Evolutionary conservation across 2,113 vertebrate species (phyloP).

Genomic region (Hemichromis elongatus): DNA sequence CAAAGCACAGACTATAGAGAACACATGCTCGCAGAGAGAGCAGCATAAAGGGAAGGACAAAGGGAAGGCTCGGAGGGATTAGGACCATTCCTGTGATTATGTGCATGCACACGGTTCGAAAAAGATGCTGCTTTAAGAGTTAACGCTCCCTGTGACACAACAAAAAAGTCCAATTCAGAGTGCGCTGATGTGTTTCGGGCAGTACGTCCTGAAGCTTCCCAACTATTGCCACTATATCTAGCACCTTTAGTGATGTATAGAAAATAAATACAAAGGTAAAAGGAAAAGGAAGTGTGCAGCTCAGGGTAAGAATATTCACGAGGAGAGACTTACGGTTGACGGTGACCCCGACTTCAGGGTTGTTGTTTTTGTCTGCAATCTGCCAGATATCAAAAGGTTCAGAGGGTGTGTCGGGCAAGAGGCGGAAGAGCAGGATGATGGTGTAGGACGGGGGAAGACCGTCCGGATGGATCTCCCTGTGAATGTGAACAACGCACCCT

Average conservation of each 20-base stretch:
- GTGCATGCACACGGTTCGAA: constrained; percentile 6
- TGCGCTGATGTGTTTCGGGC: background rate
- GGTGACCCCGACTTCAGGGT: constrained; percentile 90
- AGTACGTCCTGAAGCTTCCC: background rate
- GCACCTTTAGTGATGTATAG: background rate
- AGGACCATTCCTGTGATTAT: background rate
- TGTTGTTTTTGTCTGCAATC: constrained; percentile 91
- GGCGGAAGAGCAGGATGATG: constrained; percentile 89
- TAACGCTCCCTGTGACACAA: background rate
- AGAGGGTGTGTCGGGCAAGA: constrained; percentile 84
- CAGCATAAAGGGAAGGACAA: background rate
- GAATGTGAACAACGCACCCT: constrained; percentile 8
- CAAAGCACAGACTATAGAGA: constrained; percentile 30
- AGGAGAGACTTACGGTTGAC: constrained; percentile 84
- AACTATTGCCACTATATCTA: background rate
- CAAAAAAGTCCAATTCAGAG: background rate
- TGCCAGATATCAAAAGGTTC: constrained; percentile 98
- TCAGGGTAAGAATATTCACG: background rate
- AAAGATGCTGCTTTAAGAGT: background rate
- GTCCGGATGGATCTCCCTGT: constrained; percentile 92
- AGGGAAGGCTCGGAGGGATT: constrained; percentile 10
- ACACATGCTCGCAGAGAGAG: constrained; percentile 26
- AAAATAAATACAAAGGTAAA: background rate
- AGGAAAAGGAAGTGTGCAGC: background rate
- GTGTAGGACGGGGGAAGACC: constrained; percentile 91